Conservation (phyloP, 1,140 invertebrate species). For the Mercenaria mercenaria region DNA sequence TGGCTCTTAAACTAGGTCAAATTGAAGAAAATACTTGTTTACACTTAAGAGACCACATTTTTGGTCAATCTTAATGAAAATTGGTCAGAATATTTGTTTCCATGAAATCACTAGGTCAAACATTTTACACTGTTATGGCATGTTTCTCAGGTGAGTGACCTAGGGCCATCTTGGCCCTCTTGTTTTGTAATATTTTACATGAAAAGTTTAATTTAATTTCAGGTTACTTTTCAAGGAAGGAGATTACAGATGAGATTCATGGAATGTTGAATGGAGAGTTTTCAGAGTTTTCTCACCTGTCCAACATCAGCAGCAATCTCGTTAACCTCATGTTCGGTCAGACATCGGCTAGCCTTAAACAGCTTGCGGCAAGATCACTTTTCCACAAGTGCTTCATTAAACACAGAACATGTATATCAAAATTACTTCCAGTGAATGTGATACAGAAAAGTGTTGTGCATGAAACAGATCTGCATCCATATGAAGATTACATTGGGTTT, state of each 20-base stretch:
- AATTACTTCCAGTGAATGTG: constrained; percentile 74
- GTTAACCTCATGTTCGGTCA: constrained; percentile 78
- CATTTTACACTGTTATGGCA: no score
- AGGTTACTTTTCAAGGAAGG: constrained; percentile 79
- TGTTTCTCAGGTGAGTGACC: no score
- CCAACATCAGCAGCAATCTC: constrained; percentile 64
- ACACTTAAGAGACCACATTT: no score
- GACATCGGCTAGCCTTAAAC: constrained; percentile 75
- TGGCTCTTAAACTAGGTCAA: no score
- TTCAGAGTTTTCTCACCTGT: constrained; percentile 77
- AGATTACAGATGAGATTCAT: constrained; percentile 77
- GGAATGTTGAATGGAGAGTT: constrained; percentile 75
- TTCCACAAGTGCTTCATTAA: constrained; percentile 78
- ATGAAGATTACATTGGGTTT: constrained; percentile 79
- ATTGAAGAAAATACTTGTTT: no score
- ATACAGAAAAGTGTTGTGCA: constrained; percentile 70
- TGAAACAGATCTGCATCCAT: constrained; percentile 71
- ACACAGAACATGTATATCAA: constrained; percentile 71
- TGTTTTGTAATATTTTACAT: no score
- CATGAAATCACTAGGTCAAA: no score
- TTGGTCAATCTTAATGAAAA: no score
- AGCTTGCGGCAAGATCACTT: constrained; percentile 73
- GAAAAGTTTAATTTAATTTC: background rate
- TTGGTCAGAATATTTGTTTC: no score
- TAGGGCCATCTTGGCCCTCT: no score